phyloP scores from a whole-genome alignment of 2,113 vertebrate genomes.

The Cyanocitta stelleri region DNA sequence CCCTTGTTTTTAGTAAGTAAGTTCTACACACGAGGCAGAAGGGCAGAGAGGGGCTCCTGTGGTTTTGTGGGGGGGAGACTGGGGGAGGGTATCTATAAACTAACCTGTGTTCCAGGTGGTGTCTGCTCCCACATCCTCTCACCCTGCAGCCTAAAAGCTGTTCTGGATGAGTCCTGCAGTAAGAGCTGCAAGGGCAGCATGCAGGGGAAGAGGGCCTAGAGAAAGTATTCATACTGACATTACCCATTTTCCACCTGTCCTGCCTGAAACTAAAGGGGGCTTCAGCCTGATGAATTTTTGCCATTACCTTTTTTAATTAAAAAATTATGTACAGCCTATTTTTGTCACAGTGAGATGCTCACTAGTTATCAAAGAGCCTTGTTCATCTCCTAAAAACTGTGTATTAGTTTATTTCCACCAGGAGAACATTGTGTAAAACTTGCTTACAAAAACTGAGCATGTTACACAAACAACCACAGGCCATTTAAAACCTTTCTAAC shows the following conservation, averaged over 20 bases:
- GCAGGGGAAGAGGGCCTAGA: background rate
- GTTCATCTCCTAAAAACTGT: background rate
- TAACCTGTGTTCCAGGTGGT: background rate
- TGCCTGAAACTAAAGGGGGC: background rate
- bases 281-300: background rate
- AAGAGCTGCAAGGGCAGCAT: background rate
- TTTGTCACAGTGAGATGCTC: background rate
- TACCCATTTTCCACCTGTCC: background rate
- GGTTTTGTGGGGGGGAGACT: background rate
- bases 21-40: background rate
- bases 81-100: background rate
- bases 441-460: background rate
- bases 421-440: background rate
- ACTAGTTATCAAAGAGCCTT: background rate
- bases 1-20: conserved; percentile 10
- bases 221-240: background rate
- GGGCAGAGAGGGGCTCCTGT: background rate
- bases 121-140: background rate
- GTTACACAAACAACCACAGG: background rate
- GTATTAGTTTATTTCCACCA: background rate
- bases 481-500: background rate
- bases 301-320: background rate
- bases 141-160: background rate
- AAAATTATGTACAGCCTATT: background rate
- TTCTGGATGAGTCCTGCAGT: background rate